Base-by-base conservation (phyloP, 2,113 vertebrate species). In the Polypterus senegalus region DNA sequence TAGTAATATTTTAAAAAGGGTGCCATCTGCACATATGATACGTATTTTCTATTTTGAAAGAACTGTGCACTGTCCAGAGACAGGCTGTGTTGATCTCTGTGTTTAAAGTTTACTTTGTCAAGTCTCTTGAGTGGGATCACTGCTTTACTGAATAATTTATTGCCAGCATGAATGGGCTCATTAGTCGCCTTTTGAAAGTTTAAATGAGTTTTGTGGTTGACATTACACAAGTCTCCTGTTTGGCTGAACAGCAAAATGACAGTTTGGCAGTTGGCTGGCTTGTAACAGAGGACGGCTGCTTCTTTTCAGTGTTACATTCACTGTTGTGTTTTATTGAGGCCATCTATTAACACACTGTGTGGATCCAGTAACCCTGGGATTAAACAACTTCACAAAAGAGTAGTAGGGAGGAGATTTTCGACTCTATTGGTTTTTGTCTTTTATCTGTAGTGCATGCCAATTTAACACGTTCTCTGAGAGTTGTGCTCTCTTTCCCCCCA, bases 101-200 rank as follows among this genome's bases (percentile, higher is more conserved):
- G 76, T 78, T 83, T 81, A 81, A 83, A 81, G 84, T 89, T 87
- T 79, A 77, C 81, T 84, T 82, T 77, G 49, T 74, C 49, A 49
- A 72, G 76, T 82, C 71, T 80, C 76, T 84, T 61, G 69, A 81
- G 77, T 73, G 70, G 80, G 73, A 79, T 83, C 75, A 71, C 73
- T 79, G 81, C 77, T 70, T 74, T 70, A 69, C 78, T 85, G 79
- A 86, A 83, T 85, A 84, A 87, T 89, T 89, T 87, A 87, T 81
- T 73, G 77, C 69, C 73, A 63, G 72, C 72, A 71, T 83, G 82
- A 87, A 88, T 80, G 77, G 86, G 76, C 81, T 87, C 80, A 82
- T 88, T 89, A 88, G 83, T 84, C 74, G 80, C 83, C 83, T 86
- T 84, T 87, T 85, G 80, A 86, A 79, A 82, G 78, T 82, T 82